phyloP scores from a whole-genome alignment of 2,888 invertebrate species.

The Nycteola revayana region DNA sequence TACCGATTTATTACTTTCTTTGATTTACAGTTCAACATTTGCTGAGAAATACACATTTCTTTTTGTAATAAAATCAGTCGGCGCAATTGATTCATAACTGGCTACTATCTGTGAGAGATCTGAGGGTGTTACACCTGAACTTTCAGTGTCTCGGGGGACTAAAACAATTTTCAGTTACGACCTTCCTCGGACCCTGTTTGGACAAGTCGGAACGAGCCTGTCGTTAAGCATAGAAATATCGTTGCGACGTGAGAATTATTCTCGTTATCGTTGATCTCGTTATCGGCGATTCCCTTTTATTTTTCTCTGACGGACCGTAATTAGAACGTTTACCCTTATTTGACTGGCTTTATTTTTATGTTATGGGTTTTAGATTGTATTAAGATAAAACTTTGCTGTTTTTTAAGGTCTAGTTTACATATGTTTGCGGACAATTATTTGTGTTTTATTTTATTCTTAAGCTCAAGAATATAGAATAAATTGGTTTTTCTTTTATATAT shows the following conservation, averaged over 20 bases:
- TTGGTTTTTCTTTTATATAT: no score
- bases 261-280: conserved; percentile 26
- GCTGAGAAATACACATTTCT: conserved; percentile 28
- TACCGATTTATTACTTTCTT: no score
- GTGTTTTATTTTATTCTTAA: no score
- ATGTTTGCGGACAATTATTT: no score
- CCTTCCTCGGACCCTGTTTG: conserved; percentile 38
- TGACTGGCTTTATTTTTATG: conserved; percentile 23
- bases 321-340: conserved; percentile 26
- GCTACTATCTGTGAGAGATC: conserved; percentile 63
- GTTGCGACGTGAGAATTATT: conserved; percentile 55
- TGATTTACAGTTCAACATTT: no score
- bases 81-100: conserved; percentile 62
- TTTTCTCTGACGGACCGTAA: conserved; percentile 30
- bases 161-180: conserved; percentile 72
- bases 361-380: conserved; percentile 14
- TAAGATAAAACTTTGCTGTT: no score
- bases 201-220: conserved; percentile 52
- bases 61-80: conserved; percentile 55
- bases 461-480: no score
- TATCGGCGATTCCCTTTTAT: conserved; percentile 27
- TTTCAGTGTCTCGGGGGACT: conserved; percentile 49
- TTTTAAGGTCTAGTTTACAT: no score
- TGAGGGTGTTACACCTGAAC: conserved; percentile 46
- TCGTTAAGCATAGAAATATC: conserved; percentile 66